These are phyloP conservation scores for Microctenopoma stevenorrisi DNA, from an alignment of 2,797 vertebrate genomes.

Conservation along the genomic window DNA sequence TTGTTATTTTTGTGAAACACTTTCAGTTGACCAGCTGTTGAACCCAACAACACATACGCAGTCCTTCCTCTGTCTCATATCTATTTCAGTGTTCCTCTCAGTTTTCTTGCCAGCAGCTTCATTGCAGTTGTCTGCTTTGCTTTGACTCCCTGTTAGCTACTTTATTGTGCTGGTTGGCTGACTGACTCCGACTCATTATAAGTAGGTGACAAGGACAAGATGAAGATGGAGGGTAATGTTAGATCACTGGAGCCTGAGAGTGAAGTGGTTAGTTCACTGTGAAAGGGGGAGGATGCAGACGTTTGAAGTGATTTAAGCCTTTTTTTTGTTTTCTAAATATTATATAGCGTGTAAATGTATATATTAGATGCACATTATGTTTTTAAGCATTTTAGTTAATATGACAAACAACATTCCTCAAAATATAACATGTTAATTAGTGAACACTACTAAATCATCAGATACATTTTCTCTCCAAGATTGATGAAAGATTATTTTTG, in stretches of 20 bases:
- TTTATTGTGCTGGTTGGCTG: slow-evolving; percentile 59
- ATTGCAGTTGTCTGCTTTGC: slow-evolving; percentile 55
- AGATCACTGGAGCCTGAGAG: slow-evolving; percentile 50
- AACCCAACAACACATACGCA: slow-evolving; percentile 59
- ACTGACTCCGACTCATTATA: slow-evolving; percentile 61
- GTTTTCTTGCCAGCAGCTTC: slow-evolving; percentile 67
- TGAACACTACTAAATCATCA: too few species aligned
- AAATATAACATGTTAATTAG: too few species aligned
- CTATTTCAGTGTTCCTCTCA: slow-evolving; percentile 62
- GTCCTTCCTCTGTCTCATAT: slow-evolving; percentile 53
- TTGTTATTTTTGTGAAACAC: slow-evolving; percentile 16
- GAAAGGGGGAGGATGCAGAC: neutral
- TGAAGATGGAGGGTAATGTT: slow-evolving; percentile 48
- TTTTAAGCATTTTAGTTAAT: neutral
- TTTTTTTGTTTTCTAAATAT: neutral
- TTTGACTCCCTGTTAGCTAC: slow-evolving; percentile 64
- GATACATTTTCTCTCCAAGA: too few species aligned
- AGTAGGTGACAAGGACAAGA: slow-evolving; percentile 69
- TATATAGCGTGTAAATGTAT: neutral
- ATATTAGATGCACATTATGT: neutral
- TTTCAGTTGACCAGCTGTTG: slow-evolving; percentile 73
- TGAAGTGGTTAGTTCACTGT: slow-evolving; percentile 16
- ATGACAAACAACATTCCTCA: too few species aligned
- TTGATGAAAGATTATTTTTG: too few species aligned
- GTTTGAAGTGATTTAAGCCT: neutral